phyloP scores from a whole-genome alignment of 2,888 invertebrate genomes.

The Creontiades dilutus region DNA sequence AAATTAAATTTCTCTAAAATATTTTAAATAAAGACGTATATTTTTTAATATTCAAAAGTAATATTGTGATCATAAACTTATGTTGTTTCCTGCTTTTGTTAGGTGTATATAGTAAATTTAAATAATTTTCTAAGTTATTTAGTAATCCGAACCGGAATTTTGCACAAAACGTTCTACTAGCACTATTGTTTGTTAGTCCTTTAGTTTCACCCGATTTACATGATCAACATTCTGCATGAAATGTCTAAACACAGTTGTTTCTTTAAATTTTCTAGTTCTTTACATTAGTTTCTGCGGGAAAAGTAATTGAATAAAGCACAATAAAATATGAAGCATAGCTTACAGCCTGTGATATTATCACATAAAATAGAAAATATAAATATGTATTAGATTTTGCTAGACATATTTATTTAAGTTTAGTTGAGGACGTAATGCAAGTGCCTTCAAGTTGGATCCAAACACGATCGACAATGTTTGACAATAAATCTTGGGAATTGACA shows the following conservation, averaged over 20 bases:
- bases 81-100: neutral
- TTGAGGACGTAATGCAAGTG: conserved; percentile 63
- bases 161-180: conserved; percentile 57
- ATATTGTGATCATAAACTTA: neutral
- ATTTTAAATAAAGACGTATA: conserved; percentile 16
- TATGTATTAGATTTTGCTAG: conserved; percentile 69
- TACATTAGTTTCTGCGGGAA: conserved; percentile 6
- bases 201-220: conserved; percentile 27
- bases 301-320: conserved; percentile 21
- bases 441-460: conserved; percentile 59
- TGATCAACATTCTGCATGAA: neutral
- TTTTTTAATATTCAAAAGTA: conserved; percentile 18
- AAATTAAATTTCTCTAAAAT: neutral
- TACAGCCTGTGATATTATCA: conserved; percentile 72
- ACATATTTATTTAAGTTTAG: conserved; percentile 67
- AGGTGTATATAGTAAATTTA: conserved; percentile 9
- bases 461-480: conserved; percentile 52
- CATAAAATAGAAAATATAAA: conserved; percentile 65
- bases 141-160: conserved; percentile 46
- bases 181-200: conserved; percentile 34
- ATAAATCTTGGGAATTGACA: conserved; percentile 28
- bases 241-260: neutral
- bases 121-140: conserved; percentile 51
- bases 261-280: conserved; percentile 33
- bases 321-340: conserved; percentile 60